Conservation (phyloP, 2,888 invertebrate genomes). For the Andrena haemorrhoa region DNA sequence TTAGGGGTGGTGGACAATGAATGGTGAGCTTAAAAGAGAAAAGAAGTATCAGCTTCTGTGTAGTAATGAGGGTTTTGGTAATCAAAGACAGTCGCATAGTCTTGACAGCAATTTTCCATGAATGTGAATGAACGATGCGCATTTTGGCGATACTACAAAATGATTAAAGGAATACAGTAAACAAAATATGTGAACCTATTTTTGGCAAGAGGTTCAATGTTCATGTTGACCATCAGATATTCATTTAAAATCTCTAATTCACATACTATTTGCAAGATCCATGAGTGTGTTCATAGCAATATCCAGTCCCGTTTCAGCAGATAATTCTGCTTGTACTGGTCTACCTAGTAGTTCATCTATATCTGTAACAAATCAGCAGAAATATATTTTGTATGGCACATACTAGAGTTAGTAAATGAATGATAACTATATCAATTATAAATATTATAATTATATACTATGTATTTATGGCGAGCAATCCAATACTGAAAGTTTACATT, state of each 20-base stretch:
- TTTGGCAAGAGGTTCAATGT: too few species aligned
- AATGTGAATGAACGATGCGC: too few species aligned
- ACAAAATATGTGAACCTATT: too few species aligned
- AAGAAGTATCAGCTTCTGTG: too few species aligned
- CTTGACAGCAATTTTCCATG: too few species aligned
- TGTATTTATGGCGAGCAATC: too few species aligned
- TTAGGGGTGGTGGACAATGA: too few species aligned
- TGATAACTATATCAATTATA: not conserved
- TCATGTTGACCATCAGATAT: not conserved
- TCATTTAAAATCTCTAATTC: not conserved
- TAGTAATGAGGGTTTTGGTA: too few species aligned
- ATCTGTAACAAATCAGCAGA: constrained; percentile 85
- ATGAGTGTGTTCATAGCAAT: constrained; percentile 90
- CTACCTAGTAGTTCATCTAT: constrained; percentile 91
- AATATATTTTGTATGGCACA: constrained; percentile 27
- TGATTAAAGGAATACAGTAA: too few species aligned
- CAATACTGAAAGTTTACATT: too few species aligned
- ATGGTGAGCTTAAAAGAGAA: too few species aligned
- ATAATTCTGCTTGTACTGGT: constrained; percentile 91
- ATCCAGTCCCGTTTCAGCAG: constrained; percentile 91
- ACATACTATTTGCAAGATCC: constrained; percentile 89
- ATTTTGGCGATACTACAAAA: too few species aligned
- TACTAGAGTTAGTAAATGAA: constrained; percentile 53
- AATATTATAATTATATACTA: not conserved
- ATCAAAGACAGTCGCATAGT: not conserved